Percentiles rank a stretch among this genome's conserved stretches.
phyloP scores from a whole-genome alignment of 2,113 vertebrate genomes.

The Petaurus breviceps region DNA sequence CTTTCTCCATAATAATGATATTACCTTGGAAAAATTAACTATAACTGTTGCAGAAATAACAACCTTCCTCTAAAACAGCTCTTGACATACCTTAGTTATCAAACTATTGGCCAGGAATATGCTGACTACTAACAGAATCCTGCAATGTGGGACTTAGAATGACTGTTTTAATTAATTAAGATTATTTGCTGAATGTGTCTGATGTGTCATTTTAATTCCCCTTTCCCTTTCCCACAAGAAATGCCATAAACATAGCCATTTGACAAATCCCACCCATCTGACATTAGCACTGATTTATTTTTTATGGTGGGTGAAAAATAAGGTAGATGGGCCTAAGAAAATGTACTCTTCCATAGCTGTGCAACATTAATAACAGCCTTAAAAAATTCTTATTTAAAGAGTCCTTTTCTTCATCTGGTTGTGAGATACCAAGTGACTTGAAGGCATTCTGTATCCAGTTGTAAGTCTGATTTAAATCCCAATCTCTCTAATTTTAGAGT shows the following conservation, averaged over 20 bases:
- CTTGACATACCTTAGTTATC: slow-evolving; percentile 43
- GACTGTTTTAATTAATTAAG: background rate
- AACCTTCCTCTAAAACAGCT: slow-evolving; percentile 33
- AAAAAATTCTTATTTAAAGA: slow-evolving; percentile 36
- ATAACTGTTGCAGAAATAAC: background rate
- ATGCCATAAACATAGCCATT: slow-evolving; percentile 7
- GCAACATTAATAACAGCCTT: slow-evolving; percentile 28
- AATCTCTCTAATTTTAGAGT: slow-evolving; percentile 53
- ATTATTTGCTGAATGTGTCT: background rate
- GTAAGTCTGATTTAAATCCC: slow-evolving; percentile 56
- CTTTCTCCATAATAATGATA: slow-evolving; percentile 38
- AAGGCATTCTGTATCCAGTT: slow-evolving; percentile 23
- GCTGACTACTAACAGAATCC: slow-evolving; percentile 20
- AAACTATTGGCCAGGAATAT: slow-evolving; percentile 2
- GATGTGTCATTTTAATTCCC: slow-evolving; percentile 12
- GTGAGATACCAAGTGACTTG: slow-evolving; percentile 5
- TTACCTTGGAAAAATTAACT: slow-evolving; percentile 44
- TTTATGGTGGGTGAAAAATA: background rate
- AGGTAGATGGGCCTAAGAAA: slow-evolving; percentile 16
- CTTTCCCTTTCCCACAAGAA: slow-evolving; percentile 24
- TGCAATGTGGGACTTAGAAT: background rate
- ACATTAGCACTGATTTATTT: slow-evolving; percentile 34
- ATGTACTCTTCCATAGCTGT: slow-evolving; percentile 24
- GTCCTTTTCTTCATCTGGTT: slow-evolving; percentile 28
- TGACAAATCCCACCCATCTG: slow-evolving; percentile 35